A percentile compares a stretch with the other conserved stretches of the same genome.
These are phyloP conservation scores for Ooceraea biroi DNA, from an alignment of 1,140 invertebrate genomes.

Conservation along the genomic window DNA sequence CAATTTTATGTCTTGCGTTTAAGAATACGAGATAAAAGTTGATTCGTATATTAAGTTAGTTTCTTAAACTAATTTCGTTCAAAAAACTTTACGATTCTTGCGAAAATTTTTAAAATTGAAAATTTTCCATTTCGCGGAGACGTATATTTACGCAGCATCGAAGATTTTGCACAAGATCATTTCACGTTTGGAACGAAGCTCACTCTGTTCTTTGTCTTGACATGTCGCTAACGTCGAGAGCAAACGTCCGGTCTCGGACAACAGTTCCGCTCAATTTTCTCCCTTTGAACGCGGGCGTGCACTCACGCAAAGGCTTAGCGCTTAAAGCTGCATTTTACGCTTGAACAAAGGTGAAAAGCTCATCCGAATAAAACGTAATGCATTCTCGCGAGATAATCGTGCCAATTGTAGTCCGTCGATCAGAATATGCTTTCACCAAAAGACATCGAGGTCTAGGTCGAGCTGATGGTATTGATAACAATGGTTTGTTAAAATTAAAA, in stretches of 20 bases:
- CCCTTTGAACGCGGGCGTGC: constrained; percentile 61
- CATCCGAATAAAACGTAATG: constrained; percentile 44
- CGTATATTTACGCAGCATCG: neutral
- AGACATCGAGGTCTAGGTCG: constrained; percentile 34
- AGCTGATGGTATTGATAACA: neutral
- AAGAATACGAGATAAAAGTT: too few relatives aligned
- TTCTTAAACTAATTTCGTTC: neutral
- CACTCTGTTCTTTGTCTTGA: constrained; percentile 26
- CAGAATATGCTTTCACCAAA: constrained; percentile 25
- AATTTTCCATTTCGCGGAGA: neutral
- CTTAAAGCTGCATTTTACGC: constrained; percentile 53
- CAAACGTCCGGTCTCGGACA: constrained; percentile 76
- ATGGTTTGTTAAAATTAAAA: too few relatives aligned
- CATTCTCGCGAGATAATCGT: constrained; percentile 52
- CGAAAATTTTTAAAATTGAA: neutral
- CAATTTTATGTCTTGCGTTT: too few relatives aligned
- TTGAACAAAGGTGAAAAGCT: constrained; percentile 37
- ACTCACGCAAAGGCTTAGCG: constrained; percentile 44
- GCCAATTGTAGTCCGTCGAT: constrained; percentile 46
- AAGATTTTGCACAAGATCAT: constrained; percentile 9
- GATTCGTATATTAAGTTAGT: too few relatives aligned
- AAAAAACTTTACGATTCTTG: neutral
- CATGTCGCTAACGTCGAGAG: constrained; percentile 60
- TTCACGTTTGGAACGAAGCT: neutral
- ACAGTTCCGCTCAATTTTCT: constrained; percentile 78